A percentile compares a stretch with the other conserved stretches of the same genome.
Conservation (phyloP, 2,888 invertebrate species). For the Tupiocoris notatus region DNA sequence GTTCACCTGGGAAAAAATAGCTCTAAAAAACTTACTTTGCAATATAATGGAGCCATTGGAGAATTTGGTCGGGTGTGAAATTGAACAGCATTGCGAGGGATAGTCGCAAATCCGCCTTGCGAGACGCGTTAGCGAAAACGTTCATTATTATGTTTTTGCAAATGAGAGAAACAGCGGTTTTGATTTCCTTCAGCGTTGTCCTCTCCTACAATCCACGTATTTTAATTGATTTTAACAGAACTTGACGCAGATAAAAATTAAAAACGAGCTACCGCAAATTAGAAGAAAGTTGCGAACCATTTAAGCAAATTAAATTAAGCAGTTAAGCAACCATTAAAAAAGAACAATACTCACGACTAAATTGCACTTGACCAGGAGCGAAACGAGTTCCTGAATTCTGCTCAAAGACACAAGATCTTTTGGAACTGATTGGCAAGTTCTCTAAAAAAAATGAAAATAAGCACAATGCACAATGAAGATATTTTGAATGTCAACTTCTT, state of each 20-base stretch:
- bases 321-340: neutral
- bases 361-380: neutral
- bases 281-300: no score
- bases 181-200: constrained; percentile 17
- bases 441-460: neutral
- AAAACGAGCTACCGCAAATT: no score
- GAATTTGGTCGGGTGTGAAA: constrained; percentile 24
- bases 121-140: constrained; percentile 12
- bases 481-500: no score
- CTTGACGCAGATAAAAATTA: no score
- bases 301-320: no score
- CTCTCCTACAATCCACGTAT: neutral
- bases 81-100: constrained; percentile 14
- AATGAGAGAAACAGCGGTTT: neutral
- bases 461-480: no score
- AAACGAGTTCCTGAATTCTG: neutral
- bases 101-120: constrained; percentile 16
- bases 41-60: constrained; percentile 27
- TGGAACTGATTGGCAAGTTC: constrained; percentile 6
- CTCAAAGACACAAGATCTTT: constrained; percentile 18
- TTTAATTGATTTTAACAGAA: no score
- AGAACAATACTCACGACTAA: neutral
- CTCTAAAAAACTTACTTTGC: constrained; percentile 18
- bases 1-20: no score
- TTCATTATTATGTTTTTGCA: constrained; percentile 33